Conservation (phyloP, 1,140 invertebrate species). For the Drosophila ercepeae region DNA sequence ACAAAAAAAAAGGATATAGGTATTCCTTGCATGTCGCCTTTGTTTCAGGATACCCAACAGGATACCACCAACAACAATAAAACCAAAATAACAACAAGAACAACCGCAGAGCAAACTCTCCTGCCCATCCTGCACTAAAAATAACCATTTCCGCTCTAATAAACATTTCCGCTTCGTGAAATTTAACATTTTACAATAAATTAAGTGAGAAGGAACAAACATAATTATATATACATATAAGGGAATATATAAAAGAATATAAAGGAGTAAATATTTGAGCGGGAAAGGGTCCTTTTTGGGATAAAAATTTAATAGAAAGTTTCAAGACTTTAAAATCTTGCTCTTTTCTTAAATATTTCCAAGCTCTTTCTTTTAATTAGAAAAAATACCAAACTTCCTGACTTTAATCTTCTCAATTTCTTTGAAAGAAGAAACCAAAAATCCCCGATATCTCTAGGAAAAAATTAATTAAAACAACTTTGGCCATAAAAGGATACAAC, state of each 20-base stretch:
- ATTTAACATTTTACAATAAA: constrained; percentile 83
- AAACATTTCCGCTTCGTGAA: constrained; percentile 83
- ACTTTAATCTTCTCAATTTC: no score
- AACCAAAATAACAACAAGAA: constrained; percentile 1
- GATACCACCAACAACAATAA: constrained; percentile 8
- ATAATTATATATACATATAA: constrained; percentile 49
- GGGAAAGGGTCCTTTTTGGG: not conserved
- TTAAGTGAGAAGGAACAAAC: constrained; percentile 80
- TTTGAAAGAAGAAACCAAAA: no score
- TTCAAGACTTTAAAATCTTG: not conserved
- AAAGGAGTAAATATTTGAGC: not conserved
- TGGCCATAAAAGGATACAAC: constrained; percentile 3
- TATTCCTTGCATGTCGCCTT: constrained; percentile 54
- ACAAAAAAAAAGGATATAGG: not conserved
- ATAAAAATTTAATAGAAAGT: not conserved
- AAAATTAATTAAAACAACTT: constrained; percentile 19
- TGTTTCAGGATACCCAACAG: constrained; percentile 29
- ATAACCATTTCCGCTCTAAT: constrained; percentile 84
- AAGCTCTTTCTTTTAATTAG: no score
- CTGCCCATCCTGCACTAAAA: constrained; percentile 76
- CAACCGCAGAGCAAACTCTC: not conserved
- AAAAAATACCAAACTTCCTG: no score
- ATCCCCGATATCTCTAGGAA: no score
- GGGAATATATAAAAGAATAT: not conserved
- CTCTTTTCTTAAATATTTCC: no score